phyloP scores from a whole-genome alignment of 1,140 invertebrate genomes.

The Caenorhabditis tropicalis region DNA sequence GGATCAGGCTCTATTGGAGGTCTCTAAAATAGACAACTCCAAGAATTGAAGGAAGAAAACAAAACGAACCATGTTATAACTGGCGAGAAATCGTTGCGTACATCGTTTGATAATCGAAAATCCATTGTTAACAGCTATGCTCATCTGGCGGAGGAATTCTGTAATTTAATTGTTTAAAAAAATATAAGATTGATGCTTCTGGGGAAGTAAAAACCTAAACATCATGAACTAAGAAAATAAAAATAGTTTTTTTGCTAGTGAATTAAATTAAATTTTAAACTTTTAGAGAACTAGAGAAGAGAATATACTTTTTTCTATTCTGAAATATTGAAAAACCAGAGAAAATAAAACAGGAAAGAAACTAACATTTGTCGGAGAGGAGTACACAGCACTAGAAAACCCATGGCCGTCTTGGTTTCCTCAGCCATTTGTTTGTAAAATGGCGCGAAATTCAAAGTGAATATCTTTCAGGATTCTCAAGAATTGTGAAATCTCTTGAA shows the following conservation, averaged over 20 bases:
- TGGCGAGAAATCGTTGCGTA: background rate
- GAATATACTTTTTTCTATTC: too few relatives aligned
- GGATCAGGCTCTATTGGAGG: background rate
- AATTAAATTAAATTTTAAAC: too few relatives aligned
- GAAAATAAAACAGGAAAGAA: background rate
- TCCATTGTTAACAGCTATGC: slow-evolving; percentile 12
- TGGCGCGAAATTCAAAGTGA: background rate
- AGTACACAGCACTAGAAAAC: background rate
- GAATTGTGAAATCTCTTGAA: too few relatives aligned
- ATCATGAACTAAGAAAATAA: too few relatives aligned
- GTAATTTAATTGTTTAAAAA: too few relatives aligned
- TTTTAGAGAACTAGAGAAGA: too few relatives aligned
- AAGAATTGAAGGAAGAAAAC: background rate
- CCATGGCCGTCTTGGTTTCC: background rate
- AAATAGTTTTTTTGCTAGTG: too few relatives aligned
- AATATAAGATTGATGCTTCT: too few relatives aligned
- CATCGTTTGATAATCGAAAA: background rate
- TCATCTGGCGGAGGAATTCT: background rate
- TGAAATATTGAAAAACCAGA: background rate
- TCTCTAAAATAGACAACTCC: background rate
- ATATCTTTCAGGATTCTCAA: too few relatives aligned
- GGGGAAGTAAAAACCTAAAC: too few relatives aligned
- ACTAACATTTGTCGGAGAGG: background rate
- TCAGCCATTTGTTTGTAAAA: background rate
- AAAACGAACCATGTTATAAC: slow-evolving; percentile 1